Conservation (phyloP, 2,888 invertebrate genomes). For the Linnaemya tessellans region DNA sequence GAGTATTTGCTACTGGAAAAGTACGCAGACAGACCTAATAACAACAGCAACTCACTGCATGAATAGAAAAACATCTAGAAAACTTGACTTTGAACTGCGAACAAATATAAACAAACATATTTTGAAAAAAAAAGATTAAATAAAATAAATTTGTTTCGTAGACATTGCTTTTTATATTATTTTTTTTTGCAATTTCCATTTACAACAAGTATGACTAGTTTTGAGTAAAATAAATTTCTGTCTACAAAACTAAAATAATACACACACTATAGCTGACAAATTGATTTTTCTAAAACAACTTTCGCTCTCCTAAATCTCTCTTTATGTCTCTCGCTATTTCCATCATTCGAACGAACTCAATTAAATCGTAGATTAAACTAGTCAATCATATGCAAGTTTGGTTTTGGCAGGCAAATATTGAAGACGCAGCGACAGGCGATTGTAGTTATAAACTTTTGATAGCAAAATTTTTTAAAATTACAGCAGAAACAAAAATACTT, state of each 20-base stretch:
- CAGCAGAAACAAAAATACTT: too few relatives aligned
- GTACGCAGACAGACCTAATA: too few relatives aligned
- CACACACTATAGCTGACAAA: conserved; percentile 35
- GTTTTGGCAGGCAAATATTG: not conserved
- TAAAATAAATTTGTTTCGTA: conserved; percentile 38
- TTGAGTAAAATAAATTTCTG: conserved; percentile 55
- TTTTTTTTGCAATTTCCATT: conserved; percentile 60
- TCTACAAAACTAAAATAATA: conserved; percentile 31
- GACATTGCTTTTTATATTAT: conserved; percentile 9
- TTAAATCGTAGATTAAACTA: conserved; percentile 9
- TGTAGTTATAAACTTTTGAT: too few relatives aligned
- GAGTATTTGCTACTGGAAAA: too few relatives aligned
- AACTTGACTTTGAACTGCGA: conserved; percentile 71
- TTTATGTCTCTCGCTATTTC: conserved; percentile 1
- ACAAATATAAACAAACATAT: conserved; percentile 47
- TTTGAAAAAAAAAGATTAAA: not conserved
- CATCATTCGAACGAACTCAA: not conserved
- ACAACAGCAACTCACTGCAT: conserved; percentile 2
- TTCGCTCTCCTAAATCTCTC: conserved; percentile 43
- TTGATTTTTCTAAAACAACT: conserved; percentile 32
- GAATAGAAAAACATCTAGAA: conserved; percentile 59
- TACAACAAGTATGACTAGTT: conserved; percentile 71
- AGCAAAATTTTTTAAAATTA: too few relatives aligned
- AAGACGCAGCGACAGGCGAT: not conserved
- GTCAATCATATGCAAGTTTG: not conserved